A percentile compares a stretch with the other conserved stretches of the same genome.
Conservation (phyloP, 2,888 invertebrate species). For the Aphidoletes aphidimyza region DNA sequence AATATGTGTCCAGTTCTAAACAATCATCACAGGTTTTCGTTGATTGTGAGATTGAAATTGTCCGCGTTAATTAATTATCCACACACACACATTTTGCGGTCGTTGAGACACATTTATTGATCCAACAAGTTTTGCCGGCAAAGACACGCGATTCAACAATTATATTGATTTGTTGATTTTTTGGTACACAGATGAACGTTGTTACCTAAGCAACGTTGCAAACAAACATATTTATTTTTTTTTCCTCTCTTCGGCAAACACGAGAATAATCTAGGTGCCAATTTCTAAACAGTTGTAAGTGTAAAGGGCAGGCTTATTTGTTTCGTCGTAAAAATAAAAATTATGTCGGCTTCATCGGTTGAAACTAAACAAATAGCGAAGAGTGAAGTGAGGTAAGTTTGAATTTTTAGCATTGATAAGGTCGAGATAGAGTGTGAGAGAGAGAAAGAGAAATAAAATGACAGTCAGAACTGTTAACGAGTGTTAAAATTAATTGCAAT, state of each 20-base stretch:
- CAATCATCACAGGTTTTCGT: too few species aligned
- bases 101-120: neutral
- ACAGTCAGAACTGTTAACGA: too few species aligned
- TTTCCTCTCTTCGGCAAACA: neutral
- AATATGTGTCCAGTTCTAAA: too few species aligned
- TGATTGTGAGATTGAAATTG: too few species aligned
- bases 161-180: slow-evolving; percentile 21
- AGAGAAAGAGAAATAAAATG: too few species aligned
- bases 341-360: slow-evolving; percentile 12
- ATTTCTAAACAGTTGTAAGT: neutral
- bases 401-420: neutral
- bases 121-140: neutral
- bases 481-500: too few species aligned
- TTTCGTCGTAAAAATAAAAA: neutral
- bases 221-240: slow-evolving; percentile 14
- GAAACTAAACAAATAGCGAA: neutral
- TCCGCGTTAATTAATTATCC: too few species aligned
- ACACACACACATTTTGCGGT: neutral
- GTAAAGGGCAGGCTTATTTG: neutral
- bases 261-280: neutral
- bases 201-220: slow-evolving; percentile 52
- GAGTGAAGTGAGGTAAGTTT: slow-evolving; percentile 4
- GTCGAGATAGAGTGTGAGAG: neutral
- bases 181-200: slow-evolving; percentile 15
- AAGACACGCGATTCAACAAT: neutral